phyloP scores from a whole-genome alignment of 1,140 invertebrate species.

The Andrena cerasifolii region DNA sequence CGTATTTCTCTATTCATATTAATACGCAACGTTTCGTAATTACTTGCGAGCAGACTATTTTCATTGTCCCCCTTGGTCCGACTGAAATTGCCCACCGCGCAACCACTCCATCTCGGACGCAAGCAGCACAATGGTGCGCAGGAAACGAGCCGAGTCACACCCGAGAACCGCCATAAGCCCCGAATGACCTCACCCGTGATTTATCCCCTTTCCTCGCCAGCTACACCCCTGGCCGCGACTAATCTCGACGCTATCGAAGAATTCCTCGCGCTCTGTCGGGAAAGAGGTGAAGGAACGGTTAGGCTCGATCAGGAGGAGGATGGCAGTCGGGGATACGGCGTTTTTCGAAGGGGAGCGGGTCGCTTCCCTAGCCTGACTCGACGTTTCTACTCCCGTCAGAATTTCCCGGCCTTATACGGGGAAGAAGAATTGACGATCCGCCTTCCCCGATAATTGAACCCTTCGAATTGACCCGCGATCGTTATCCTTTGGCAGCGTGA shows the following conservation, averaged over 20 bases:
- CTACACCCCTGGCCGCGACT: background rate
- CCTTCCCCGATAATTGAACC: conserved; percentile 15
- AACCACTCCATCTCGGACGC: no score
- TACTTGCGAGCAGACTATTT: no score
- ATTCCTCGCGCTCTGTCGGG: background rate
- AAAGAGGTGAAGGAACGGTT: background rate
- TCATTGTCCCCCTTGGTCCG: no score
- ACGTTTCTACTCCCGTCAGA: background rate
- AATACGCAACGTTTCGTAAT: no score
- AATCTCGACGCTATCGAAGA: conserved; percentile 4
- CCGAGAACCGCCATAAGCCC: background rate
- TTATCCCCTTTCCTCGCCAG: conserved; percentile 3
- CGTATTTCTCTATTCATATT: no score
- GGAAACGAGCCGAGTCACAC: background rate
- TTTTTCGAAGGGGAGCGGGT: background rate
- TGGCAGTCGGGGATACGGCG: background rate
- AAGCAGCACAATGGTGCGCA: background rate
- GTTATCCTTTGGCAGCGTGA: conserved; percentile 21
- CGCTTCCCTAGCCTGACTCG: background rate
- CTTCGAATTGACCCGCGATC: conserved; percentile 22
- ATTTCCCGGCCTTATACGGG: background rate
- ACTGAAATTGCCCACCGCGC: background rate
- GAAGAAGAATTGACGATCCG: background rate
- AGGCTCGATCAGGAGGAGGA: background rate
- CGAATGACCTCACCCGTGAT: background rate